Conservation (phyloP, 2,797 vertebrate genomes). For the Odontamblyopus lacepedii region DNA sequence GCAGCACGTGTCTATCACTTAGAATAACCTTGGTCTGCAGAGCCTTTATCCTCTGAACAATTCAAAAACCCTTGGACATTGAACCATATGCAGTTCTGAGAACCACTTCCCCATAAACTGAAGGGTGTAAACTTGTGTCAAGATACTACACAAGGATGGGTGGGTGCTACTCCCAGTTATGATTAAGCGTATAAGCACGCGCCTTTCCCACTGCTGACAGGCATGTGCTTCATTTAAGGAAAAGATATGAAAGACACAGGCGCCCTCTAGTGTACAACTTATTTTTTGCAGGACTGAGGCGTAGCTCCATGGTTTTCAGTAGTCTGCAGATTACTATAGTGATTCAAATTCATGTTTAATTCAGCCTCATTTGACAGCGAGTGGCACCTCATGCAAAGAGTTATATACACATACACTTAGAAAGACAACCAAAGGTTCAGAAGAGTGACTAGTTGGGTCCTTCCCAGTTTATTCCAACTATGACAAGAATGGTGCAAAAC, state of each 20-base stretch:
- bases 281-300: neutral
- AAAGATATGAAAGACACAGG: neutral
- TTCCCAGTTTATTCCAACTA: conserved; percentile 8
- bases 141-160: neutral
- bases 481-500: conserved; percentile 5
- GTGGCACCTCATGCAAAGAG: neutral
- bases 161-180: neutral
- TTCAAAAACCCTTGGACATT: neutral
- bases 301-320: neutral
- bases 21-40: neutral
- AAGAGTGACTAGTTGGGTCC: neutral
- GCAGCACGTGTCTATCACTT: too few relatives aligned
- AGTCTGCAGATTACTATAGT: neutral
- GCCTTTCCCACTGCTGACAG: neutral
- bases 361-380: neutral
- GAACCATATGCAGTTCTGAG: neutral
- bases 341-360: neutral
- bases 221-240: conserved; percentile 9
- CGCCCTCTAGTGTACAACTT: conserved; percentile 33
- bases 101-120: neutral
- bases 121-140: neutral
- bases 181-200: neutral
- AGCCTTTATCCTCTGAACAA: neutral
- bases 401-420: neutral
- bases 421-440: neutral